A percentile compares a stretch with the other conserved stretches of the same genome.
phyloP scores from a whole-genome alignment of 2,888 invertebrate species.

The Cheiracanthium punctorium region DNA sequence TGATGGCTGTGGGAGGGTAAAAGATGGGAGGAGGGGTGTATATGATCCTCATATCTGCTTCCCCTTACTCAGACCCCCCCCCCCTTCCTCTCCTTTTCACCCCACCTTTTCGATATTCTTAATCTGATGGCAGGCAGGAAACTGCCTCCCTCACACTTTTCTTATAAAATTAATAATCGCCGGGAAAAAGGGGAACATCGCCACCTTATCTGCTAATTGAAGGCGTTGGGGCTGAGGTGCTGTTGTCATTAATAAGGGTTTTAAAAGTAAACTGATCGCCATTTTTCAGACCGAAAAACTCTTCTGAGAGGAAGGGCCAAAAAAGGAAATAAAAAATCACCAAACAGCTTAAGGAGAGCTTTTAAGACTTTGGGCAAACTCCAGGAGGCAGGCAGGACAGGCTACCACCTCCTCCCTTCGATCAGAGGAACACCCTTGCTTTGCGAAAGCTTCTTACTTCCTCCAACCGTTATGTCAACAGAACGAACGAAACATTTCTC shows the following conservation, averaged over 20 bases:
- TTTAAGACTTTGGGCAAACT: slow-evolving; percentile 14
- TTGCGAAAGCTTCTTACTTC: not conserved
- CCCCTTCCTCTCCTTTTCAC: too few species aligned
- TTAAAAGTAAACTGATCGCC: slow-evolving; percentile 13
- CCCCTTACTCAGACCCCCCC: not conserved
- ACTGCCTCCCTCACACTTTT: not conserved
- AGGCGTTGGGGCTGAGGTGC: not conserved
- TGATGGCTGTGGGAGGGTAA: too few species aligned
- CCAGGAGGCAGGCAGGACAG: not conserved
- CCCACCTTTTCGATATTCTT: too few species aligned
- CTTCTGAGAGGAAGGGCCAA: not conserved
- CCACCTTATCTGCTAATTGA: slow-evolving; percentile 13
- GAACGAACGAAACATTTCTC: slow-evolving; percentile 1
- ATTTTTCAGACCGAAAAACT: slow-evolving; percentile 17
- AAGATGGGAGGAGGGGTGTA: not conserved
- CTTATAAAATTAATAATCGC: slow-evolving; percentile 13
- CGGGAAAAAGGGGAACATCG: not conserved
- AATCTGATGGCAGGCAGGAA: slow-evolving; percentile 6
- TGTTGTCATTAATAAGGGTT: slow-evolving; percentile 9
- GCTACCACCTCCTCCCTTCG: not conserved
- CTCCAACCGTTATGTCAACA: slow-evolving; percentile 13
- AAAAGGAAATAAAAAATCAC: not conserved
- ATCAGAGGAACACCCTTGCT: not conserved
- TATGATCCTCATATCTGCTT: not conserved
- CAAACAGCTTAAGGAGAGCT: slow-evolving; percentile 13